Percentiles rank a stretch among this genome's conserved stretches.
phyloP scores from a whole-genome alignment of 2,113 vertebrate genomes.

The Acrocephalus kingi region DNA sequence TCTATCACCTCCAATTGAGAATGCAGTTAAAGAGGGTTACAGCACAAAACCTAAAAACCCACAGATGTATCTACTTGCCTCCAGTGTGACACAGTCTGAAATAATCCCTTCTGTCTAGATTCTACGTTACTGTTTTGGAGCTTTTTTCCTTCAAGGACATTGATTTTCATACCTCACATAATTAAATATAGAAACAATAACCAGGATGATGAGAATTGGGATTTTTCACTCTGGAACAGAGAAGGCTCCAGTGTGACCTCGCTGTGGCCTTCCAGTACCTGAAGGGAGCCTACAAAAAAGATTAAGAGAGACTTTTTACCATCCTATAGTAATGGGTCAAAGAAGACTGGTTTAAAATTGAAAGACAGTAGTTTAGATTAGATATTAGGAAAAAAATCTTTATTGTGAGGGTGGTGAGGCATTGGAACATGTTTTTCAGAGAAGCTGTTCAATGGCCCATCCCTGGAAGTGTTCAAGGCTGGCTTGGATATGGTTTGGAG shows the following conservation, averaged over 20 bases:
- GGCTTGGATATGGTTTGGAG: background rate
- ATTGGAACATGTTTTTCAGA: background rate
- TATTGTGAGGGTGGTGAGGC: background rate
- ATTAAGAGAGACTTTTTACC: accelerated
- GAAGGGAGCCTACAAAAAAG: background rate
- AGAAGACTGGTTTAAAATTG: background rate
- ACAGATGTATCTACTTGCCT: background rate
- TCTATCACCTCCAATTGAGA: background rate
- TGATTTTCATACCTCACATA: background rate
- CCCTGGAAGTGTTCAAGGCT: background rate
- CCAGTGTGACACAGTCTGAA: background rate
- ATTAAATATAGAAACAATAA: background rate
- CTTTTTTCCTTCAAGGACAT: background rate
- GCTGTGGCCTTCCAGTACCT: background rate
- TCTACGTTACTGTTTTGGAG: background rate
- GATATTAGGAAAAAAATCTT: background rate
- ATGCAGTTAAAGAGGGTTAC: background rate
- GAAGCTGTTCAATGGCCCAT: background rate
- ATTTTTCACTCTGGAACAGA: background rate
- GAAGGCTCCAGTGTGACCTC: background rate
- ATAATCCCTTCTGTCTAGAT: background rate
- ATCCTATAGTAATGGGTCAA: background rate
- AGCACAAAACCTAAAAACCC: background rate
- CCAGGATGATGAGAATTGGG: background rate
- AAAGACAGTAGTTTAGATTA: background rate